Conservation (phyloP, 2,797 vertebrate species). For the Columba guinea region DNA sequence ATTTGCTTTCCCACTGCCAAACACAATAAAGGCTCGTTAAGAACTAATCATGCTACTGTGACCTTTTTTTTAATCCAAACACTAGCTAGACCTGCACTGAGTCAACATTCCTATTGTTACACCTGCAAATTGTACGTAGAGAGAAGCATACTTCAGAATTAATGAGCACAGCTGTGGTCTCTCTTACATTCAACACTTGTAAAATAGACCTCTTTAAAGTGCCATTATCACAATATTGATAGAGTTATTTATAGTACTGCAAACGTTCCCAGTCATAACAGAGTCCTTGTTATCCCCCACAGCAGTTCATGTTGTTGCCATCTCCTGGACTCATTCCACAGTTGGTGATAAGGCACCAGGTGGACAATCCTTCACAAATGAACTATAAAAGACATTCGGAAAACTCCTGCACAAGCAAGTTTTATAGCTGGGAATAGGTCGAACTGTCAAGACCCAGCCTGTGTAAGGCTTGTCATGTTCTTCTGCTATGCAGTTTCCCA, state of each 20-base stretch:
- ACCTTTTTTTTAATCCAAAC: slow-evolving; percentile 77
- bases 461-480: background rate
- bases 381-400: slow-evolving; percentile 48
- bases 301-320: slow-evolving; percentile 68
- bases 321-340: slow-evolving; percentile 85
- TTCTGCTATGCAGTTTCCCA: background rate
- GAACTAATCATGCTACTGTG: slow-evolving; percentile 75
- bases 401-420: slow-evolving; percentile 60
- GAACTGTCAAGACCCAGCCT: slow-evolving; percentile 23
- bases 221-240: slow-evolving; percentile 87
- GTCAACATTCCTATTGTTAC: slow-evolving; percentile 79
- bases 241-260: slow-evolving; percentile 84
- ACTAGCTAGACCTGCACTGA: slow-evolving; percentile 71
- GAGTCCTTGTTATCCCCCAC: slow-evolving; percentile 77
- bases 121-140: slow-evolving; percentile 78
- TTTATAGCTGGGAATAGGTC: slow-evolving; percentile 45
- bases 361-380: slow-evolving; percentile 78
- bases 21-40: slow-evolving; percentile 77
- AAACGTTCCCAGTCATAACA: slow-evolving; percentile 82
- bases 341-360: slow-evolving; percentile 85
- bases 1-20: slow-evolving; percentile 78
- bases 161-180: slow-evolving; percentile 84
- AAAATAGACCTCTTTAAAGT: slow-evolving; percentile 85
- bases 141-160: slow-evolving; percentile 79
- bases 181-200: slow-evolving; percentile 77